A percentile compares a stretch with the other conserved stretches of the same genome.
Evolutionary conservation across 1,140 invertebrate genomes (phyloP).

Genomic region (Mizuhopecten yessoensis): DNA sequence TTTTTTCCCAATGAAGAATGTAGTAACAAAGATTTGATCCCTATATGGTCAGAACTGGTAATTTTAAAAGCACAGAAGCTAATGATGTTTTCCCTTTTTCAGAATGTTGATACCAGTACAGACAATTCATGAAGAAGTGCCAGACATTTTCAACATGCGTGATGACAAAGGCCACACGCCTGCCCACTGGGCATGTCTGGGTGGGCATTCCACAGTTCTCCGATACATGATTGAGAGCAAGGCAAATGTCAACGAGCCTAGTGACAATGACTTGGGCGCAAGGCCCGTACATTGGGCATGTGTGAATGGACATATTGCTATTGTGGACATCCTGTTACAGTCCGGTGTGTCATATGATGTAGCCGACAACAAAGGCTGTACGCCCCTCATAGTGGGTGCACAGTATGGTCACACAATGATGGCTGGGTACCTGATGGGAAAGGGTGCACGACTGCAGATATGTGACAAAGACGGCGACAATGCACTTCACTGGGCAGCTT

Average conservation of each 20-base stretch:
- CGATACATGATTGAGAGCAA: constrained; percentile 90
- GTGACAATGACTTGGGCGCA: constrained; percentile 93
- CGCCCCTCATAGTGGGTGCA: constrained; percentile 94
- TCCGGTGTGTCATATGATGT: constrained; percentile 94
- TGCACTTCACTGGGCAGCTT: constrained; percentile 95
- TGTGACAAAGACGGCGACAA: constrained; percentile 96
- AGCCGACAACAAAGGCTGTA: constrained; percentile 94
- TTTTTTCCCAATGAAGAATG: too few species aligned
- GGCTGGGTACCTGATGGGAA: constrained; percentile 93
- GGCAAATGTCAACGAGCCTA: constrained; percentile 92
- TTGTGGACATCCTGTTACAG: constrained; percentile 91
- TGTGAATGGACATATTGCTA: constrained; percentile 90
- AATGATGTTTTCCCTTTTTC: constrained; percentile 58
- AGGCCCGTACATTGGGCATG: constrained; percentile 97
- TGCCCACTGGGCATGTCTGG: constrained; percentile 95
- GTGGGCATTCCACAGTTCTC: constrained; percentile 87
- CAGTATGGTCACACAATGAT: constrained; percentile 96
- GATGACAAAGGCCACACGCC: constrained; percentile 96
- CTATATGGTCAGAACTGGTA: too few species aligned
- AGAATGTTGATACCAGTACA: constrained; percentile 82
- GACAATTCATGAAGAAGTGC: constrained; percentile 76
- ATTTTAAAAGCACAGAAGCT: too few species aligned
- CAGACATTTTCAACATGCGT: constrained; percentile 82
- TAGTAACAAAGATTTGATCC: too few species aligned
- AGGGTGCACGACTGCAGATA: constrained; percentile 92